Evolutionary conservation across 2,113 vertebrate species (phyloP).

Genomic region (Passer domesticus): DNA sequence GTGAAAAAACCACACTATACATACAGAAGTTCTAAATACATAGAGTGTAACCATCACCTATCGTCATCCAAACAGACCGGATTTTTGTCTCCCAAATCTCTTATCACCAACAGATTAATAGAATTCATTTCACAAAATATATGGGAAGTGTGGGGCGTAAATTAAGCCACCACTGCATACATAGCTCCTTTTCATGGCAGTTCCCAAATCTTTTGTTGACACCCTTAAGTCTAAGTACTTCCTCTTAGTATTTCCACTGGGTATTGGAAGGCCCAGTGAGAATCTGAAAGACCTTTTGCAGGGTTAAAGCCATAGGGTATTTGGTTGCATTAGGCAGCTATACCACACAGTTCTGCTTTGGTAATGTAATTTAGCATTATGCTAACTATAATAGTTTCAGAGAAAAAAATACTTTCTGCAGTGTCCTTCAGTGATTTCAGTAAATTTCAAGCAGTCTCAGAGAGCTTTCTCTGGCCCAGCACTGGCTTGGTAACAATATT

Average conservation of each 20-base stretch:
- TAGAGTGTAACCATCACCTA: background rate
- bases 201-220: background rate
- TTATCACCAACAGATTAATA: background rate
- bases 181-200: background rate
- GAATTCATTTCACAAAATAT: background rate
- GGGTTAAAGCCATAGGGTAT: background rate
- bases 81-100: background rate
- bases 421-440: background rate
- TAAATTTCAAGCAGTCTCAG: background rate
- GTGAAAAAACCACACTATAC: background rate
- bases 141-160: too few species aligned
- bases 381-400: background rate
- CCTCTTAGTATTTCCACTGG: background rate
- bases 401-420: background rate
- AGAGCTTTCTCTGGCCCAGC: background rate
- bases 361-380: background rate
- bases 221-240: background rate
- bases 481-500: background rate
- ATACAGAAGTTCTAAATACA: background rate
- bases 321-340: background rate
- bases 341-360: background rate
- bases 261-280: background rate
- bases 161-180: background rate
- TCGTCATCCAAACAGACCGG: rapidly evolving
- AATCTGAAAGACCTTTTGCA: background rate